These are phyloP conservation scores for Agelastica alni DNA, from an alignment of 2,888 invertebrate species.

Conservation along the genomic window DNA sequence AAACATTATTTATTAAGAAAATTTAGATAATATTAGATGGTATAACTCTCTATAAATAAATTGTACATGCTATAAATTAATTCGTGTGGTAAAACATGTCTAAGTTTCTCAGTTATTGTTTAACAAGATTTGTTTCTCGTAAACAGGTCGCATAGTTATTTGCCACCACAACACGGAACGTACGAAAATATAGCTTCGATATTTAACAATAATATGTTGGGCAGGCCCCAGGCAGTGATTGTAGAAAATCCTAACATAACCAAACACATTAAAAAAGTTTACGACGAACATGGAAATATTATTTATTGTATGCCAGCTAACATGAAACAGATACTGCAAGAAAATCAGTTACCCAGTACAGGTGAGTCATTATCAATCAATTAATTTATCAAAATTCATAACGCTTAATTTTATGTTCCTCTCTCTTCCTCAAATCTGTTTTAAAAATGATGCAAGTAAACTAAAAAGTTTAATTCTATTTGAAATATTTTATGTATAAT, in stretches of 20 bases:
- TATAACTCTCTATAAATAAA: too few relatives aligned
- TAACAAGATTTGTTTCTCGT: too few relatives aligned
- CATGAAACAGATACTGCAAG: constrained; percentile 56
- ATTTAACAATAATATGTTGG: constrained; percentile 55
- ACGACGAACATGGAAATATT: constrained; percentile 66
- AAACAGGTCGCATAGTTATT: constrained; percentile 50
- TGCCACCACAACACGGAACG: constrained; percentile 60
- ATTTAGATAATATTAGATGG: too few relatives aligned
- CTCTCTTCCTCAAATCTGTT: too few relatives aligned
- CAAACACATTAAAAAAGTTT: constrained; percentile 64
- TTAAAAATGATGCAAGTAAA: too few relatives aligned
- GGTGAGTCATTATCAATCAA: constrained; percentile 13
- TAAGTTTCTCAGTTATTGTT: too few relatives aligned
- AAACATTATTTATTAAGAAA: too few relatives aligned
- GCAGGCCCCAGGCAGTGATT: constrained; percentile 56
- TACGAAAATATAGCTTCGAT: constrained; percentile 73
- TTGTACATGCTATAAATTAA: too few relatives aligned
- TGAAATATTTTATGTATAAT: not conserved
- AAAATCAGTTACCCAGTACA: constrained; percentile 54
- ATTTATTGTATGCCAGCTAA: constrained; percentile 67
- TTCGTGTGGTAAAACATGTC: too few relatives aligned
- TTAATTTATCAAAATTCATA: too few relatives aligned
- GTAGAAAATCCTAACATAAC: constrained; percentile 64
- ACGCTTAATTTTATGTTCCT: too few relatives aligned
- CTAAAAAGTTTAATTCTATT: too few relatives aligned